Percentiles rank a stretch among this genome's conserved stretches.
Conservation (phyloP, 2,113 vertebrate genomes). For the Hystrix cristata region DNA sequence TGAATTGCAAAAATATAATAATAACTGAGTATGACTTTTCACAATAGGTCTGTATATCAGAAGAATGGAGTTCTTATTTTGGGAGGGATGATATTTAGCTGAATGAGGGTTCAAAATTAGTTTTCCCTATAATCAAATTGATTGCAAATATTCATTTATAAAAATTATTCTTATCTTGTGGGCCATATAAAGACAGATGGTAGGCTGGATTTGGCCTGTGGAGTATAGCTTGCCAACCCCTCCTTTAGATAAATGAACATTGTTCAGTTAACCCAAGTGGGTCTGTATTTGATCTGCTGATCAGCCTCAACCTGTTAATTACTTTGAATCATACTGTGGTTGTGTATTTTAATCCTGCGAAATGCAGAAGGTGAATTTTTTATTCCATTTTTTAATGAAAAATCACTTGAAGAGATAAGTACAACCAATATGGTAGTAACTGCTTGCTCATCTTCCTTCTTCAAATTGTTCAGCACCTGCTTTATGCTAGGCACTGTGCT, state of each 20-base stretch:
- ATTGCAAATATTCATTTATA: slow-evolving; percentile 38
- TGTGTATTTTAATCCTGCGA: neutral
- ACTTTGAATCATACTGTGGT: neutral
- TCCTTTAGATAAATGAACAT: slow-evolving; percentile 4
- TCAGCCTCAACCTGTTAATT: neutral
- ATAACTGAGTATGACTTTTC: neutral
- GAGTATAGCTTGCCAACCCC: neutral
- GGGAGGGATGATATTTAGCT: neutral
- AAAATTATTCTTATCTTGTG: neutral
- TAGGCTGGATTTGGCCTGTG: neutral
- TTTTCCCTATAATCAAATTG: neutral
- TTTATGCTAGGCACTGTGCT: neutral
- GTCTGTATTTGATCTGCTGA: neutral
- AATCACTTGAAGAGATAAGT: neutral
- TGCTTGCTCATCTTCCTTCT: neutral
- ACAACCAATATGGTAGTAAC: neutral
- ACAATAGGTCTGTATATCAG: neutral
- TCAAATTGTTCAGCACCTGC: neutral
- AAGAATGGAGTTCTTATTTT: neutral
- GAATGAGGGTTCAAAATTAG: neutral
- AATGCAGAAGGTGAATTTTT: neutral
- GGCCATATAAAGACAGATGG: neutral
- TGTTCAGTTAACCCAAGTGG: neutral
- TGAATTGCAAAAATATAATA: neutral
- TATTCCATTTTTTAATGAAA: neutral